These are phyloP conservation scores for Pachycephala philippinensis DNA, from an alignment of 2,113 vertebrate genomes.

Conservation along the genomic window DNA sequence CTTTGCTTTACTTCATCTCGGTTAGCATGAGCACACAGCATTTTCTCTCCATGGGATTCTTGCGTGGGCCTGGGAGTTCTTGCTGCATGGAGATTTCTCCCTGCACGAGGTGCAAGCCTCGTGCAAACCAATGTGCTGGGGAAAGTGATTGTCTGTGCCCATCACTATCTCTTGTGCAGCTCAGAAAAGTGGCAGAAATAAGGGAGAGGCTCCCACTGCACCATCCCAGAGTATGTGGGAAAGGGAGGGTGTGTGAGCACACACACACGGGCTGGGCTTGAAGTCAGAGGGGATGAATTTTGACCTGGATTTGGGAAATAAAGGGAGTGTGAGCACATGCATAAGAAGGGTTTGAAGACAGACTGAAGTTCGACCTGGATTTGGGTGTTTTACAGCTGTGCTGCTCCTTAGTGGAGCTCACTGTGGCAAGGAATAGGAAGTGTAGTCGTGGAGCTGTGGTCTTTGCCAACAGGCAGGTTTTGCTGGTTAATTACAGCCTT, in stretches of 20 bases:
- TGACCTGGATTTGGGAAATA: neutral
- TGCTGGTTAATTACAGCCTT: neutral
- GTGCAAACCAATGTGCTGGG: rapidly evolving
- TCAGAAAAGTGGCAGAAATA: neutral
- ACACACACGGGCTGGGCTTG: neutral
- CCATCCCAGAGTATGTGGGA: neutral
- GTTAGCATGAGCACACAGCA: neutral
- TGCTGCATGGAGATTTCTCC: neutral
- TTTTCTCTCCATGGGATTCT: neutral
- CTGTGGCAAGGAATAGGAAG: neutral
- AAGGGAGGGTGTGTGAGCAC: neutral
- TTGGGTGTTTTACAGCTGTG: neutral
- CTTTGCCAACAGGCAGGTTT: neutral
- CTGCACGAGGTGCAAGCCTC: neutral
- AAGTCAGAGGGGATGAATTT: neutral
- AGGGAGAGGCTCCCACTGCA: neutral
- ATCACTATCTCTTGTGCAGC: no score
- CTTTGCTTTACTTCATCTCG: neutral
- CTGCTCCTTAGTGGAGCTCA: neutral
- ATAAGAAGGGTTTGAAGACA: neutral
- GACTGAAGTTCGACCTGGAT: neutral
- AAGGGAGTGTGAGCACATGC: neutral
- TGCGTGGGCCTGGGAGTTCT: neutral
- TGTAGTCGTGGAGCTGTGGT: neutral
- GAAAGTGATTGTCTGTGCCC: rapidly evolving